A percentile compares a stretch with the other conserved stretches of the same genome.
Conservation (phyloP, 2,797 vertebrate genomes). For the Florisuga fusca region DNA sequence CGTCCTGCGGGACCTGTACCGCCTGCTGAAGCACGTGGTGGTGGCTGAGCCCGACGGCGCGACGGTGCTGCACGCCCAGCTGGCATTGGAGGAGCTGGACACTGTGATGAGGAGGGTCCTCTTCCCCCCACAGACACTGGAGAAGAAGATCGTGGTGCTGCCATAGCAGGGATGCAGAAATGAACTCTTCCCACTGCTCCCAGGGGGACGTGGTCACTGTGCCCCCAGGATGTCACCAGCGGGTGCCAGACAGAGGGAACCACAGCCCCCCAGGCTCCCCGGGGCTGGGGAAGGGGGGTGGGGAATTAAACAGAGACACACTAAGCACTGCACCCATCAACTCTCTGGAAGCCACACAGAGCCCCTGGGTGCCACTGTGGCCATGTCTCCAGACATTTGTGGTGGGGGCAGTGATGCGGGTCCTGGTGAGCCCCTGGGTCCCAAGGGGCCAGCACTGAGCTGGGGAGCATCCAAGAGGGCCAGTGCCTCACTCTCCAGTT, state of each 20-base stretch:
- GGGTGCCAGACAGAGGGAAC: accelerated
- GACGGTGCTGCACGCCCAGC: constrained; percentile 87
- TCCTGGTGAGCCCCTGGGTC: background rate
- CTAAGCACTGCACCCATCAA: accelerated
- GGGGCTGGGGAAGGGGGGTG: accelerated
- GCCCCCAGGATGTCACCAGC: accelerated
- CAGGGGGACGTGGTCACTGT: background rate
- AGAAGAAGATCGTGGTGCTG: constrained; percentile 93
- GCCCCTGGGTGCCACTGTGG: accelerated
- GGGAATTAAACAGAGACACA: background rate
- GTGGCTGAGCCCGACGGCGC: constrained; percentile 82
- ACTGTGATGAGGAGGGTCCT: constrained; percentile 84
- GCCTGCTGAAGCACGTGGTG: constrained; percentile 89
- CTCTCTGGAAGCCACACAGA: accelerated
- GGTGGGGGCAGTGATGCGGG: accelerated
- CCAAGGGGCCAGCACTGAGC: accelerated
- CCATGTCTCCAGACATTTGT: accelerated
- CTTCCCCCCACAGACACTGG: constrained; percentile 87
- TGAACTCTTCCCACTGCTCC: background rate
- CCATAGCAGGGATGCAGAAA: constrained; percentile 62
- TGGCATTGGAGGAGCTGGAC: constrained; percentile 92
- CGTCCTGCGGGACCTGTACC: constrained; percentile 91
- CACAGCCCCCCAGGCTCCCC: accelerated
- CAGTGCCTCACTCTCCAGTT: accelerated
- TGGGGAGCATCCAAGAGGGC: background rate